Conservation (phyloP, 30 jellyfish, hydroid and myxozoan species). For the Haliclystus octoradiatus region DNA sequence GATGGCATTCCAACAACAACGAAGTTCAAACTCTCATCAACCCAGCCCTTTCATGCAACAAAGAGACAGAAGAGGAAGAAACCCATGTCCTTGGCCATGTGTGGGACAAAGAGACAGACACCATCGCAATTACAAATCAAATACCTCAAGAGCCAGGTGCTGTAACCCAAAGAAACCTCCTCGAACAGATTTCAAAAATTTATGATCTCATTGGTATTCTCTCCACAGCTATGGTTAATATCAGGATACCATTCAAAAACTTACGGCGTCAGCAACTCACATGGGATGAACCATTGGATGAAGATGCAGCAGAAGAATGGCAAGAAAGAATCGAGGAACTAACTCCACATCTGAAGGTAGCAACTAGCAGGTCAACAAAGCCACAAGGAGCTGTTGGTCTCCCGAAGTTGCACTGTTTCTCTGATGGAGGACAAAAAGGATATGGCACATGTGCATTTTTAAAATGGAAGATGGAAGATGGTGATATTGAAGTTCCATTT, state of each 20-base stretch:
- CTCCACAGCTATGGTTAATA: not conserved
- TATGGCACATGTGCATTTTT: constrained; percentile 62
- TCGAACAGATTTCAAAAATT: not conserved
- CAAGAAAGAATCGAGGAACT: not conserved
- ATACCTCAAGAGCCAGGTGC: not conserved
- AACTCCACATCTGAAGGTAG: not conserved
- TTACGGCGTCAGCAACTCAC: not conserved
- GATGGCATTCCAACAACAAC: constrained; percentile 41
- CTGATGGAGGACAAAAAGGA: constrained; percentile 54
- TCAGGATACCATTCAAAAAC: not conserved
- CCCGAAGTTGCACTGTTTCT: constrained; percentile 26
- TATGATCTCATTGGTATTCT: not conserved
- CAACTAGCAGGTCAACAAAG: not conserved
- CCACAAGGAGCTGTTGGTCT: constrained; percentile 39
- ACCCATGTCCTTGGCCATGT: not conserved
- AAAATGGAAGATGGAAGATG: constrained; percentile 32
- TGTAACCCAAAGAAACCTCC: not conserved
- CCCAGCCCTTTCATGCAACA: not conserved
- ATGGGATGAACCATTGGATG: not conserved
- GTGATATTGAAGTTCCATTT: constrained; percentile 16
- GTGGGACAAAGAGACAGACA: not conserved
- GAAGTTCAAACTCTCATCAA: not conserved
- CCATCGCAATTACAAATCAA: not conserved
- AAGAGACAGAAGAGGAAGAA: not conserved
- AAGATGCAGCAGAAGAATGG: not conserved